Evolutionary conservation across 2,797 vertebrate genomes (phyloP), one percentile per base, ranked within the genome.

Genomic region (Dendrocincla fuliginosa): DNA sequence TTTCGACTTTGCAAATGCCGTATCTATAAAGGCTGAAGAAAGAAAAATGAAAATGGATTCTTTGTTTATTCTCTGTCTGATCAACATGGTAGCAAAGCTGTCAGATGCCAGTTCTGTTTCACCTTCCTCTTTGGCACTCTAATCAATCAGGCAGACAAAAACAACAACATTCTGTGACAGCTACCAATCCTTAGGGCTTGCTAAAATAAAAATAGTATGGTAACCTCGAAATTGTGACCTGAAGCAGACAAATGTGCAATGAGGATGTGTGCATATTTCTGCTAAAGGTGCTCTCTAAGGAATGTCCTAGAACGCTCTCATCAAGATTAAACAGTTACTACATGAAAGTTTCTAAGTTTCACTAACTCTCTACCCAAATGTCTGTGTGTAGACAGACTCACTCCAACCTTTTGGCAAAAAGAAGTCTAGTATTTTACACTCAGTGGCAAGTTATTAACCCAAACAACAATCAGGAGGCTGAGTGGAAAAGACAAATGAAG

Each of bases 61-160:
- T 69, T 73, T 84, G 22, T 47, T 71, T 73, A 50, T 68, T 42
- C 39, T 50, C 67, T 86, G 3, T 59, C 91, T 60, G 35, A 97
- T 95, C 96, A 96, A 89, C 60, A 67, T 30, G 59, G 49, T 86
- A 89, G 84, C 78, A 84, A 93, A 96, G 63, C 64, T 93, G 82
- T 90, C 84, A 92, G 28, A 49, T 16, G 63, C 44, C 73, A 86
- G 70, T 70, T 93, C 80, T 87, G 39, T 95, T 95, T 96, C 93
- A 96, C 89, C 95, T 96, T 96, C 79, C 57, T 93, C 50, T 95
- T 64, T 91, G 92, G 90, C 89, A 93, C 57, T 81, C 70, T 78
- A 92, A 96, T 97, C 93, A 96, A 95, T 96, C 95, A 96, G 67
- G 47, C 33, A 64, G 87, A 88, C 89, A 94, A 91, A 96, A 94